phyloP scores from a whole-genome alignment of 2,888 invertebrate genomes.

The Microchrysa polita region DNA sequence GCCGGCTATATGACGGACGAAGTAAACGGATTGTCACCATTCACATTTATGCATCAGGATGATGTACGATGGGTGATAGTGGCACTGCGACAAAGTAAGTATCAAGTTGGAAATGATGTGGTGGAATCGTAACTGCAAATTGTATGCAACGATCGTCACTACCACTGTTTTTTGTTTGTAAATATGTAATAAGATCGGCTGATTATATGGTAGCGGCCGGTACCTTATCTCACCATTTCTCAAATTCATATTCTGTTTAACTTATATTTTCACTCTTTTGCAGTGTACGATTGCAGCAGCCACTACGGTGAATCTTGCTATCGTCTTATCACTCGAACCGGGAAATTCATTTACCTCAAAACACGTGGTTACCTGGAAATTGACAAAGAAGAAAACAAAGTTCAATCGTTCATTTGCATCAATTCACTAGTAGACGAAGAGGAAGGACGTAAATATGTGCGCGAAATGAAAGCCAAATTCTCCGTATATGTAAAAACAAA shows the following conservation, averaged over 20 bases:
- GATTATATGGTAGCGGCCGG: too few species aligned
- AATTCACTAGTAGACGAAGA: slow-evolving; percentile 80
- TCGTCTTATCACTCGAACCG: slow-evolving; percentile 80
- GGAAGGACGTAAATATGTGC: slow-evolving; percentile 77
- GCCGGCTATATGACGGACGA: slow-evolving; percentile 91
- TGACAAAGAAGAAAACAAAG: slow-evolving; percentile 77
- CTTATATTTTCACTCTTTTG: slow-evolving; percentile 52
- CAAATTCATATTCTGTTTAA: background rate
- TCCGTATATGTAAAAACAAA: slow-evolving; percentile 73
- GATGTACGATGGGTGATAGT: slow-evolving; percentile 91
- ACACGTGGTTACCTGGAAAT: slow-evolving; percentile 87
- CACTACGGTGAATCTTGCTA: slow-evolving; percentile 89
- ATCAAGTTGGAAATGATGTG: too few species aligned
- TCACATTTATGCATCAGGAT: slow-evolving; percentile 88
- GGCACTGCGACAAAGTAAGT: slow-evolving; percentile 83
- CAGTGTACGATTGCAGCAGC: slow-evolving; percentile 86
- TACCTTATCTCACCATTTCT: too few species aligned
- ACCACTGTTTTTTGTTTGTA: too few species aligned
- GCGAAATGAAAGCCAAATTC: slow-evolving; percentile 83
- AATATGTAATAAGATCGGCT: too few species aligned
- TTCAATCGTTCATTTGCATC: slow-evolving; percentile 87
- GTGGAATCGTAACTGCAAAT: too few species aligned
- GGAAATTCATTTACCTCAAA: slow-evolving; percentile 85
- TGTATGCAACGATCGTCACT: too few species aligned
- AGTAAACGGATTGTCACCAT: slow-evolving; percentile 87